Evolutionary conservation across 2,113 vertebrate genomes (phyloP).

Genomic region (Erpornis zantholeuca): DNA sequence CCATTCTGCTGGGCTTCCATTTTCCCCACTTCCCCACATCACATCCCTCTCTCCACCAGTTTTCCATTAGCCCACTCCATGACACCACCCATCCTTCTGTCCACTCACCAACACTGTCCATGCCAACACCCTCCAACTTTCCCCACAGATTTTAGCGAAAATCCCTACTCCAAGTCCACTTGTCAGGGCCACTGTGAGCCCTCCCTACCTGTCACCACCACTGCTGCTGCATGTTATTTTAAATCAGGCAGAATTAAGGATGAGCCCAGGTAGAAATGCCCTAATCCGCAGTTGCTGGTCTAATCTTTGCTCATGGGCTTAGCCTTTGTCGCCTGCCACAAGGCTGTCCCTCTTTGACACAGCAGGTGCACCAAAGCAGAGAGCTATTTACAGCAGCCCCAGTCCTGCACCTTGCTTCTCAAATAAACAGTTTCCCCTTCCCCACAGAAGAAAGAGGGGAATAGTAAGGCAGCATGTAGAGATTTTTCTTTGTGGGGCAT

Average conservation of each 20-base stretch:
- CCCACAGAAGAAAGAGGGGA: background rate
- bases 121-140: background rate
- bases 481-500: background rate
- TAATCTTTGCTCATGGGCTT: constrained; percentile 20
- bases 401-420: background rate
- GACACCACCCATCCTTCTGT: background rate
- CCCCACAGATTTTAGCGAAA: background rate
- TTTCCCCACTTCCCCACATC: background rate
- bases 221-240: background rate
- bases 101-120: background rate
- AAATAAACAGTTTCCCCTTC: background rate
- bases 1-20: background rate
- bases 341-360: background rate
- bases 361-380: constrained; percentile 8
- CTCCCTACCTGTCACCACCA: background rate
- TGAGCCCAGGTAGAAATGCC: constrained; percentile 32
- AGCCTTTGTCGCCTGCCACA: background rate
- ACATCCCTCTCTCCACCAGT: background rate
- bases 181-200: background rate
- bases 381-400: constrained; percentile 1
- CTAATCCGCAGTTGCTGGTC: background rate
- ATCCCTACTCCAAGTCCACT: background rate
- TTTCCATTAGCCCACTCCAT: background rate
- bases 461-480: background rate
- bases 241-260: constrained; percentile 31